Evolutionary conservation across 1,140 invertebrate genomes (phyloP), one percentile per base, ranked within the genome.

Genomic region (Ips typographus): DNA sequence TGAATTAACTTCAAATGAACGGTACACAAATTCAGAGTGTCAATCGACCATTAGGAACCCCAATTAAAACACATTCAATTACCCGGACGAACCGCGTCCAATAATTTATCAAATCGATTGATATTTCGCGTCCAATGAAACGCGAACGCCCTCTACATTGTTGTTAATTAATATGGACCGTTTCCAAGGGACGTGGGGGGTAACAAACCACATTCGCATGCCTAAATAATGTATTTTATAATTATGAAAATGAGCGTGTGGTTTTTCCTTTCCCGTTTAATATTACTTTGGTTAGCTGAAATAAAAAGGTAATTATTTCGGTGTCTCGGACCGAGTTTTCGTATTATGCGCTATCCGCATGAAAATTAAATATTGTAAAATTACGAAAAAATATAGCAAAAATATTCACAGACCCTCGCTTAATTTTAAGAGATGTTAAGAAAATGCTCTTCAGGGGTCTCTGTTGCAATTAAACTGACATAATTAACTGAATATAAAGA

Each of bases 131-230:
- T 69, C 67, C 67, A 52, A 60, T 69, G 59, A 22, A 22, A 22
- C 67, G 63, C 38, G 43, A 49, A 37, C 61, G 53, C 39, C 59
- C 67, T 52, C 47, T 57, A 57, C 58, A 43, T 47, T 66, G 64
- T 40, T 57, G 44, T 63, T 69, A 69, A 64, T 69, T 69, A 69
- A 69, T 63, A 69, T 57, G 57, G 62, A 58, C 62, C 47, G 57
- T 69, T 63, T 47, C 58, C 43, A 37, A 58, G 58, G 36, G 37
- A 6, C 58, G 47, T 58, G n/a, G 44, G 39, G 40, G 63, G 49
- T 6, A 8, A 2, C 8, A 55, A 5, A 8, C 8, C 8, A 55
- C 5, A 37, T 55, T n/a, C 52, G 52, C 52, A 22, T 38, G 7
- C 8, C 47, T 68, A 61, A 60, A 68, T 60, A 52, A 68, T 68